These are phyloP conservation scores for Pelusios castaneus DNA, from an alignment of 2,113 vertebrate genomes.

Conservation along the genomic window DNA sequence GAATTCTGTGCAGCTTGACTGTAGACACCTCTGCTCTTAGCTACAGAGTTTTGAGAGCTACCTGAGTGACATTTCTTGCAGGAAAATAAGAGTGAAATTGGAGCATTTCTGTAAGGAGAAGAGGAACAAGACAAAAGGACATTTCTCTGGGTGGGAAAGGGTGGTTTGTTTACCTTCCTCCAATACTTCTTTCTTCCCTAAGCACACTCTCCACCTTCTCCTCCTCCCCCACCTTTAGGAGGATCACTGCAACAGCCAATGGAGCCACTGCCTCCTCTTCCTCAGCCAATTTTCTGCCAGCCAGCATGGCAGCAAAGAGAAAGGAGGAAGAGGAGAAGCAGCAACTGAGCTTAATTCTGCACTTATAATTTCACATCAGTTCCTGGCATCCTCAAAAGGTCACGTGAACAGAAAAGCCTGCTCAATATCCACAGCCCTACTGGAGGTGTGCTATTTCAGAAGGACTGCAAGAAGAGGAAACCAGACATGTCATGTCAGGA, in stretches of 20 bases:
- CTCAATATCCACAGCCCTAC: not conserved
- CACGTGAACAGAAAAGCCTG: not conserved
- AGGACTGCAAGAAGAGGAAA: not conserved
- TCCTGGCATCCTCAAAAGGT: not conserved
- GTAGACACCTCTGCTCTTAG: not conserved
- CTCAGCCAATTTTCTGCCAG: not conserved
- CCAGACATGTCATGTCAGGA: not conserved
- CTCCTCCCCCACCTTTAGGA: not conserved
- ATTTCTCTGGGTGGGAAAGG: not conserved
- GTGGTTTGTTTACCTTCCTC: not conserved
- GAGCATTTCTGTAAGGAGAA: not conserved
- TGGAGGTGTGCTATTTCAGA: not conserved
- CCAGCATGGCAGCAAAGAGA: not conserved
- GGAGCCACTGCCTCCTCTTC: accelerated
- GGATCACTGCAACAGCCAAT: not conserved
- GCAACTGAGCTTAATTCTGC: not conserved
- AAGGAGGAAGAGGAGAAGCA: not conserved
- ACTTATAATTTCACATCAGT: not conserved
- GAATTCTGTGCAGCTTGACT: not conserved
- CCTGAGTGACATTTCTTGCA: not conserved
- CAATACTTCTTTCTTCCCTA: not conserved
- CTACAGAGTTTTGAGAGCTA: not conserved
- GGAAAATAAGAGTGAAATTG: not conserved
- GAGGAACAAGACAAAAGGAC: not conserved
- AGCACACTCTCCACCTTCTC: not conserved